Evolutionary conservation across 1,140 invertebrate species (phyloP).

Genomic region (Solen grandis): DNA sequence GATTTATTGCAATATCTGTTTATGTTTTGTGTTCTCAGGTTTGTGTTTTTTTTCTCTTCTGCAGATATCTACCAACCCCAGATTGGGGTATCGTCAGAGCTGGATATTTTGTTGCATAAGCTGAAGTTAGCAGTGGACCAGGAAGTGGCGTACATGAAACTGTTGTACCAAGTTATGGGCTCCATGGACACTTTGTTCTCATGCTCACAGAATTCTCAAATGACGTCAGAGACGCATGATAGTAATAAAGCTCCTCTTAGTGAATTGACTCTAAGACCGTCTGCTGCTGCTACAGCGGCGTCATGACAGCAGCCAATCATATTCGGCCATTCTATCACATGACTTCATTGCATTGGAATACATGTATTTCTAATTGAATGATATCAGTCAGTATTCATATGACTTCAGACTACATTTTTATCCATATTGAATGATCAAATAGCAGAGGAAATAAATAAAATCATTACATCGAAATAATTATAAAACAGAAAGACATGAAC

Average conservation of each 20-base stretch:
- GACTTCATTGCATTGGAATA: too few species aligned
- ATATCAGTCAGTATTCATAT: neutral
- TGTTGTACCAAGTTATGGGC: constrained; percentile 79
- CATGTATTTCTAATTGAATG: neutral
- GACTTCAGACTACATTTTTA: neutral
- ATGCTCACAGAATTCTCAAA: constrained; percentile 54
- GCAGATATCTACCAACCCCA: constrained; percentile 75
- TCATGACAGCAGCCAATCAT: neutral
- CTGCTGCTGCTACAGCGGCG: constrained; percentile 12
- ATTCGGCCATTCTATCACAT: too few species aligned
- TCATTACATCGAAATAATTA: neutral
- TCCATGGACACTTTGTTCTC: constrained; percentile 75
- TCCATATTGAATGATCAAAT: neutral
- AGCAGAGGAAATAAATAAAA: neutral
- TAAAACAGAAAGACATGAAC: neutral
- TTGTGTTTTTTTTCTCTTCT: neutral
- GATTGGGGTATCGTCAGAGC: constrained; percentile 80
- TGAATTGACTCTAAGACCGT: constrained; percentile 32
- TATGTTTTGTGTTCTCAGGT: too few species aligned
- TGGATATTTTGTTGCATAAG: constrained; percentile 84
- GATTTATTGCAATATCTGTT: too few species aligned
- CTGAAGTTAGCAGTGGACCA: constrained; percentile 85
- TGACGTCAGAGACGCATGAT: neutral
- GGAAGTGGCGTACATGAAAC: constrained; percentile 84
- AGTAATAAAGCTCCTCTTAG: neutral